Evolutionary conservation across 2,113 vertebrate genomes (phyloP), one percentile per base, ranked within the genome.

Genomic region (Columbina picui): DNA sequence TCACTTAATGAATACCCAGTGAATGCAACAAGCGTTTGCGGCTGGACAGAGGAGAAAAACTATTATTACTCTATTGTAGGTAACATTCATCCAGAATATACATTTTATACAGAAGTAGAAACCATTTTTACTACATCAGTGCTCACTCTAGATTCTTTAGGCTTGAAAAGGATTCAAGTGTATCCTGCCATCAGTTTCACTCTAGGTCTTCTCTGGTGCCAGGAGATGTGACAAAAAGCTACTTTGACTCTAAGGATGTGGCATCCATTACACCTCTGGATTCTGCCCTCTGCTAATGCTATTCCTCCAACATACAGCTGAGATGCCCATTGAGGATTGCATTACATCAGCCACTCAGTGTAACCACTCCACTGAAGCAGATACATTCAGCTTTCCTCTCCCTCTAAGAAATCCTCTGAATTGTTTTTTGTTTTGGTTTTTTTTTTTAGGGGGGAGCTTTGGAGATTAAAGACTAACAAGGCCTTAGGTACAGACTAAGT

Each of bases 1-100:
- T 99, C 98, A 77, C 84, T 97, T 93, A 99, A 81, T 4, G 98
- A 98, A 82, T 99, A 99, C 14, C 99, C 99, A 63, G 98, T 99
- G 87, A 99, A 99, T 6, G 88, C 78, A 91, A 97, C 95, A 70
- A 99, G 98, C 3, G 98, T 91, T 77, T 98, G 98, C 6, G 99
- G 99, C 99, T 99, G 95, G 88, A 71, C 45, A 95, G 78, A 87
- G 68, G 20, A 85, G 60, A 34, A 81, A 83, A 73, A 50, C 2
- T 5, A 38, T 17, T 21, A 23, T 95, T 86, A 90, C 11, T 65
- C 12, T 57, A 47, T 7, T 16, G 18, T 20, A 94, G 41, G 11
- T 15, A 81, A 29, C 9, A 29, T 27, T 36, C 7, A 36, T 17
- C 38, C 26, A 68, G 4, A 78, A 56, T 9, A 43, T 7, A 12